phyloP scores from a whole-genome alignment of 2,797 vertebrate species.

The Eulemur rubriventer region DNA sequence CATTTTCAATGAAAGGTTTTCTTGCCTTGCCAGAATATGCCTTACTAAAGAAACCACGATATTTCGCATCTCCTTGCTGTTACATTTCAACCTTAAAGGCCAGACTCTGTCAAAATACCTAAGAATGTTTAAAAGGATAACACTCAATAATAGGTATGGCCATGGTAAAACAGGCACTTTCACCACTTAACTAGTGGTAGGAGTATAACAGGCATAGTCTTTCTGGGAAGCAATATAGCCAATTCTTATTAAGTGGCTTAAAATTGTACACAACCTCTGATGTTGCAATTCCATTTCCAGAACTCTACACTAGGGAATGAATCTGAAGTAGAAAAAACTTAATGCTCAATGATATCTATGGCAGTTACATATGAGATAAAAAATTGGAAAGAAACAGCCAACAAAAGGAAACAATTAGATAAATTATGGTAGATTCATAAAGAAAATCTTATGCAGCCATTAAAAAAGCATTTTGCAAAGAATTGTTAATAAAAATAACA shows the following conservation, averaged over 20 bases:
- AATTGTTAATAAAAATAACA: constrained; percentile 23
- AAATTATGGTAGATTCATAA: background rate
- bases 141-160: background rate
- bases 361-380: background rate
- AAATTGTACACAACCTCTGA: background rate
- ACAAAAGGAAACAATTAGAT: background rate
- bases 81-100: background rate
- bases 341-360: background rate
- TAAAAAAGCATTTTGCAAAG: constrained; percentile 25
- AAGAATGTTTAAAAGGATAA: background rate
- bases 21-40: background rate
- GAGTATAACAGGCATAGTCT: background rate
- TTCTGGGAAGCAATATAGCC: background rate
- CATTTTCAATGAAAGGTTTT: background rate
- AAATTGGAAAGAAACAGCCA: background rate
- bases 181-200: background rate
- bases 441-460: background rate
- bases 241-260: background rate
- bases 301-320: background rate
- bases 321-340: background rate
- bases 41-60: background rate
- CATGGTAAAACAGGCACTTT: background rate
- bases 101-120: background rate
- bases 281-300: background rate
- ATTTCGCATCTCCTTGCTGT: background rate